Evolutionary conservation across 2,797 vertebrate species (phyloP).

Genomic region (Schizopygopsis malacanthus): DNA sequence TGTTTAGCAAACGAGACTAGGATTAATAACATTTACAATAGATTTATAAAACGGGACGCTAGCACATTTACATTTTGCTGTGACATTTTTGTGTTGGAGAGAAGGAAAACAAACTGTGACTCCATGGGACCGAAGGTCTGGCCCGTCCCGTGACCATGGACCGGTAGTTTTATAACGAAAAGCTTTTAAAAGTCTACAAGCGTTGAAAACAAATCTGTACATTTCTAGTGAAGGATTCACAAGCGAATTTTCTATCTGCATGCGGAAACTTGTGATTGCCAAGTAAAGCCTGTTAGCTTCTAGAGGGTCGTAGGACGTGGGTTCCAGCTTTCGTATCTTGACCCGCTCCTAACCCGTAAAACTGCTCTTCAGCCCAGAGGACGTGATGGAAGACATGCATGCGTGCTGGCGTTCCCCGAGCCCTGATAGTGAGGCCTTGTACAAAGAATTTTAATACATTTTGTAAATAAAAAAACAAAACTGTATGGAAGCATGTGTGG

Average conservation of each 20-base stretch:
- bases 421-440: slow-evolving; percentile 93
- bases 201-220: slow-evolving; percentile 81
- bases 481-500: slow-evolving; percentile 86
- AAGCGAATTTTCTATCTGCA: slow-evolving; percentile 76
- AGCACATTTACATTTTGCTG: slow-evolving; percentile 83
- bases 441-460: slow-evolving; percentile 99
- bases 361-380: slow-evolving; percentile 88
- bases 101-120: slow-evolving; percentile 77
- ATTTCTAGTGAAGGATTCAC: slow-evolving; percentile 86
- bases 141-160: slow-evolving; percentile 74
- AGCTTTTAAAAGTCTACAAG: slow-evolving; percentile 68
- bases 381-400: slow-evolving; percentile 90
- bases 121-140: slow-evolving; percentile 77
- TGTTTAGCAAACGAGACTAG: slow-evolving; percentile 74
- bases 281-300: slow-evolving; percentile 84
- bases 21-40: slow-evolving; percentile 70
- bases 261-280: slow-evolving; percentile 86
- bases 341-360: slow-evolving; percentile 73
- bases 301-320: slow-evolving; percentile 81
- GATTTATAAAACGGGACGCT: slow-evolving; percentile 80
- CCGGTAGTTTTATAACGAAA: slow-evolving; percentile 79
- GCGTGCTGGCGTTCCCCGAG: slow-evolving; percentile 89
- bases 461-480: slow-evolving; percentile 95
- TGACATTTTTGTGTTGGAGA: slow-evolving; percentile 73
- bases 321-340: slow-evolving; percentile 61